Conservation (phyloP, 2,113 vertebrate genomes). For the Propithecus coquereli region DNA sequence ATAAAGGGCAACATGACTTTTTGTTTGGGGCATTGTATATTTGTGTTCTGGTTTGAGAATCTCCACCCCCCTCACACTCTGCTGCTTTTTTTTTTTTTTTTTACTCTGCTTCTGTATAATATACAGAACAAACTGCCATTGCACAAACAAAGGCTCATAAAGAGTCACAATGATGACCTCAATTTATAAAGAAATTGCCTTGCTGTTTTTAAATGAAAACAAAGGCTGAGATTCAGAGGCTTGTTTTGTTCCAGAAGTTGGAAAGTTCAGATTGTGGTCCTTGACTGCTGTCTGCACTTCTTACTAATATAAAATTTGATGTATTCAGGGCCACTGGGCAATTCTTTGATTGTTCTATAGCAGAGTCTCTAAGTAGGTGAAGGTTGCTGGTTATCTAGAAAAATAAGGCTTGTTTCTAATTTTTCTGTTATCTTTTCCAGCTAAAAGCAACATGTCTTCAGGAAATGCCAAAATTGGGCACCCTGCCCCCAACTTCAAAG, state of each 20-base stretch:
- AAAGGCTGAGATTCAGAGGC: neutral
- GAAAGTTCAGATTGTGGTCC: neutral
- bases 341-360: neutral
- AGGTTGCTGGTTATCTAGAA: constrained; percentile 14
- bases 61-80: neutral
- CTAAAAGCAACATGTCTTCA: constrained; percentile 89
- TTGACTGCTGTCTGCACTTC: neutral
- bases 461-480: constrained; percentile 95
- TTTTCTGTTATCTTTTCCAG: constrained; percentile 52
- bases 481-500: constrained; percentile 93
- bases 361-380: neutral
- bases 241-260: constrained; percentile 13
- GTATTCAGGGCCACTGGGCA: neutral
- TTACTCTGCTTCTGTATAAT: neutral
- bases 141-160: neutral
- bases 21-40: neutral
- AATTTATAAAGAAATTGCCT: neutral
- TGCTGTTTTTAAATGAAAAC: neutral
- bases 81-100: too few relatives aligned
- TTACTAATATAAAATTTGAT: neutral
- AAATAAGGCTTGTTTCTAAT: constrained; percentile 17
- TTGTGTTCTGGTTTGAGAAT: neutral
- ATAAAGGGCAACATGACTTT: neutral
- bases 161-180: neutral
- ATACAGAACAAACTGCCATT: neutral